A percentile compares a stretch with the other conserved stretches of the same genome.
phyloP scores from a whole-genome alignment of 2,113 vertebrate species.

The Dasyprocta punctata region DNA sequence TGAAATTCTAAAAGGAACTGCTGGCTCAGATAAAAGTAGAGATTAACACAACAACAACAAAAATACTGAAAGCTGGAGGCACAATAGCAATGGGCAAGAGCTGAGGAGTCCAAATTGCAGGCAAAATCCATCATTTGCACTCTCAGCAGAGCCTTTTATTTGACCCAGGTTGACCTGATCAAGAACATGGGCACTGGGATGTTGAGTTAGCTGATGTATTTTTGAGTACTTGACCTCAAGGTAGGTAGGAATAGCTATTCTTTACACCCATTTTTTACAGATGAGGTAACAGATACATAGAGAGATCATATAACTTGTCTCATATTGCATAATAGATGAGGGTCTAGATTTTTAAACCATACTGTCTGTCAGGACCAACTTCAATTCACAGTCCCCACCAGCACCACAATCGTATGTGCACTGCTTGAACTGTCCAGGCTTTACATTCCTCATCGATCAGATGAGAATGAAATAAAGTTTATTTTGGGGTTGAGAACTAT shows the following conservation, averaged over 20 bases:
- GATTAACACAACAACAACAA: neutral
- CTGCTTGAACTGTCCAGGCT: neutral
- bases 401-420: fast-evolving
- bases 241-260: too few relatives aligned
- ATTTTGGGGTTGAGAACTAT: neutral
- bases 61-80: neutral
- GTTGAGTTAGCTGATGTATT: neutral
- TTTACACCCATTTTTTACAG: neutral
- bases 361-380: neutral
- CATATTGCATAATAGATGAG: neutral
- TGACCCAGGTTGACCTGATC: neutral
- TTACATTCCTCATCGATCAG: neutral
- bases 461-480: neutral
- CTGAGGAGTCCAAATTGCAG: neutral
- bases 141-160: neutral
- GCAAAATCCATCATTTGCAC: neutral
- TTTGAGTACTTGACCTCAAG: neutral
- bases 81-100: neutral
- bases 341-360: neutral
- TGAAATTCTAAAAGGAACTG: neutral
- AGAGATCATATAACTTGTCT: neutral
- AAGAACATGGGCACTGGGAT: neutral
- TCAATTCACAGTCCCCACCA: neutral
- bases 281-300: neutral
- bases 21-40: neutral